phyloP scores from a whole-genome alignment of 2,888 invertebrate species.

The Schrankia costaestrigalis region DNA sequence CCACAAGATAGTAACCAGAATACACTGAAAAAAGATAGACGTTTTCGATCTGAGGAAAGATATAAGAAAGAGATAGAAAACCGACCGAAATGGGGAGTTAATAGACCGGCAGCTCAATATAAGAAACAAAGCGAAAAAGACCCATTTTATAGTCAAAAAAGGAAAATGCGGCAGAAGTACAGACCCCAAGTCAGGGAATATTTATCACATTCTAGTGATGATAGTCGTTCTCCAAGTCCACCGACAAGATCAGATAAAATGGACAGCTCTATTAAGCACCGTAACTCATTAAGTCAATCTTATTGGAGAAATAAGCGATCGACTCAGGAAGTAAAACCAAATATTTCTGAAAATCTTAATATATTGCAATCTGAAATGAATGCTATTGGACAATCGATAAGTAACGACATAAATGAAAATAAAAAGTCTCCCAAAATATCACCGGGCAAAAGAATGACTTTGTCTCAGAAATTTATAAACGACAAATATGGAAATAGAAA shows the following conservation, averaged over 20 bases:
- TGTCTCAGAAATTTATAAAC: slow-evolving; percentile 77
- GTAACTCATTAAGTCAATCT: slow-evolving; percentile 73
- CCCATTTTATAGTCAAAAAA: slow-evolving; percentile 87
- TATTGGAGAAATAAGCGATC: slow-evolving; percentile 74
- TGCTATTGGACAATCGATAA: slow-evolving; percentile 72
- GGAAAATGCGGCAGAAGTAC: slow-evolving; percentile 84
- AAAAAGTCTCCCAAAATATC: slow-evolving; percentile 66
- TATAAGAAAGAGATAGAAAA: slow-evolving; percentile 81
- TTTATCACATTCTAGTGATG: slow-evolving; percentile 82
- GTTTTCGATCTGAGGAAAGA: slow-evolving; percentile 77
- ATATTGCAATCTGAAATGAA: slow-evolving; percentile 76
- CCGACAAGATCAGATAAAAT: slow-evolving; percentile 60
- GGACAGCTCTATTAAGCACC: slow-evolving; percentile 60
- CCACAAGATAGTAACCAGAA: slow-evolving; percentile 73
- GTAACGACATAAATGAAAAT: slow-evolving; percentile 49
- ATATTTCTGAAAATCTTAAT: slow-evolving; percentile 43
- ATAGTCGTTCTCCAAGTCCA: slow-evolving; percentile 82
- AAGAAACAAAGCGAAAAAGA: slow-evolving; percentile 95
- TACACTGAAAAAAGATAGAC: slow-evolving; percentile 74
- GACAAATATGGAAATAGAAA: slow-evolving; percentile 77
- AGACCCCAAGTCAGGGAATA: slow-evolving; percentile 80
- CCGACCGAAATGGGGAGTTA: slow-evolving; percentile 88
- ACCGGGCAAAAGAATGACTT: slow-evolving; percentile 61
- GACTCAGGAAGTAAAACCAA: slow-evolving; percentile 68
- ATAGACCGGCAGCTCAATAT: slow-evolving; percentile 89